Evolutionary conservation across 2,113 vertebrate genomes (phyloP), one percentile per base, ranked within the genome.

Genomic region (Nibea coibor): DNA sequence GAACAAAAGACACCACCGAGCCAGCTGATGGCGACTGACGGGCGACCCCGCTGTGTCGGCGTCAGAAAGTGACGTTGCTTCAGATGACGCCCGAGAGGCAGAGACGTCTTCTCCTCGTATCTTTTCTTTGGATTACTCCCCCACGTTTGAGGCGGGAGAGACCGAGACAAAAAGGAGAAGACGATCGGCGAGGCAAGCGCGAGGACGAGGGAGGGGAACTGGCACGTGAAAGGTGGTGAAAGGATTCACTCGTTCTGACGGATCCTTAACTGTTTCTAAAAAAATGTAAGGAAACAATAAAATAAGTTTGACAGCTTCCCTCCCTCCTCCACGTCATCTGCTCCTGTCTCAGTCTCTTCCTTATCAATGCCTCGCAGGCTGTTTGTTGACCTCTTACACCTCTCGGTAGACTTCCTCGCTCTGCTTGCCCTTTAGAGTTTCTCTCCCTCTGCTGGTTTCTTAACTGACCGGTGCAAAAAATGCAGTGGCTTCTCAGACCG

Each of bases 401-500:
- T 83, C 26, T 16, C 58, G 68, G 50, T 65, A 35, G 68, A 69
- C 58, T 22, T 19, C 1, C 26, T 64, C 31, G 76, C 45, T 24
- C 61, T 50, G 64, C 39, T 53, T 83, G 70, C 73, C 69, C 39
- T 80, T 84, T 78, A 35, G 24, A 67, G 67, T 16, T 9, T 81
- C 35, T 84, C 64, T 17, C 31, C 31, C 31, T 66, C 64, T 70
- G 43, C 64, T 72, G 61, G 0, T 70, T 66, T 45, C 67, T 50
- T 65, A 68, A 75, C 56, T 26, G 63, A 57, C 24, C 11, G 16
- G 68, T 75, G 80, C 66, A 45, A 88, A 78, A 82, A 78, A 82
- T 68, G 63, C 66, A 63, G 67, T 7, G 7, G 74, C 74, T 84
- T 88, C 54, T 83, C 51, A 31, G 75, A 77, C 77, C 42, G 69